Evolutionary conservation across 2,113 vertebrate species (phyloP), one percentile per base, ranked within the genome.

Genomic region (Pelecanus crispus): DNA sequence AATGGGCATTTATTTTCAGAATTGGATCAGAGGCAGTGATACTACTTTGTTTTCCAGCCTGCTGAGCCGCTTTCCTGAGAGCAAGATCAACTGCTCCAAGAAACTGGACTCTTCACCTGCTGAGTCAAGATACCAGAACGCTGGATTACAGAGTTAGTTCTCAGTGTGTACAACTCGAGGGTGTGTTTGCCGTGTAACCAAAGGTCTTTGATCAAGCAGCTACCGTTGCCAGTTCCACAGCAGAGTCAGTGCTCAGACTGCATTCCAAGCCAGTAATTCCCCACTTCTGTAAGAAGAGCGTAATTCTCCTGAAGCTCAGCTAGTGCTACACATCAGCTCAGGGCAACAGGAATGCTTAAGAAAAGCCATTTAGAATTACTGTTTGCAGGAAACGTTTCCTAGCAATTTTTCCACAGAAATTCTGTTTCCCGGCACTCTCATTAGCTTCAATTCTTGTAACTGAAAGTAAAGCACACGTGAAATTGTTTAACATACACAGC

Each of bases 141-240:
- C 80, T 13, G 55, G 38, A 32, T 44, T 47, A 65, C 17, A 11
- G n/a, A 40, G 40, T 10, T 22, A 11, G 20, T n/a, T 20, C 79
- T 44, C 71, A 3, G 21, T 1, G 10, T 10, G n/a, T 11, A 4
- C 34, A 56, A 2, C 53, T 31, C 18, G 0, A 38, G 59, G n/a
- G 24, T 31, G 28, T 44, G 26, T 68, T 87, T 83, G 62, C 62
- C 65, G 49, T 1, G 59, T 58, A 28, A 83, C 38, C 55, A 80
- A 72, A 78, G 32, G 20, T 49, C 59, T 78, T 53, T 1, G 0
- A 17, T 24, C 55, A 16, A 50, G 26, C 2, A 3, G 59, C 81
- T 52, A 4, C 45, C 1, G 0, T 9, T 49, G 65, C 65, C 19
- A 34, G 16, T 49, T 78, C 63, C 81, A 16, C 49, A 59, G 84